phyloP scores from a whole-genome alignment of 2,888 invertebrate genomes.

The Drosophila niveifrons region DNA sequence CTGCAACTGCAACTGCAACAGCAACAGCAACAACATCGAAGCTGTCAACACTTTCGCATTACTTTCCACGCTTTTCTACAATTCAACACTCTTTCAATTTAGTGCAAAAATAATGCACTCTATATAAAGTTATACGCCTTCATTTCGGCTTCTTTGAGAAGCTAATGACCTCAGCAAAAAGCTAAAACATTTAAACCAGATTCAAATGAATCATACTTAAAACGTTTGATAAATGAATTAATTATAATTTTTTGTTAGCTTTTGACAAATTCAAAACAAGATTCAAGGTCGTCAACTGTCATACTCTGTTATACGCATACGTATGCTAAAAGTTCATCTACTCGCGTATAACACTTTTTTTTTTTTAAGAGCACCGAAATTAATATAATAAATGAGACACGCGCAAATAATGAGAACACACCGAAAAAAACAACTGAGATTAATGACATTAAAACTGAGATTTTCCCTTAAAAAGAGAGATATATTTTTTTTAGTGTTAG shows the following conservation, averaged over 20 bases:
- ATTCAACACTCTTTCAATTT: background rate
- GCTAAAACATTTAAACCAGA: conserved; percentile 25
- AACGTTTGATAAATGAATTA: conserved; percentile 36
- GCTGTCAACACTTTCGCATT: conserved; percentile 73
- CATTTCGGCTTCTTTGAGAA: conserved; percentile 1
- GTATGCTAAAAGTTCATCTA: background rate
- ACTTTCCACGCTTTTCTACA: conserved; percentile 63
- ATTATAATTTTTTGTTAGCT: conserved; percentile 24
- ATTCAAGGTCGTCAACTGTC: conserved; percentile 43
- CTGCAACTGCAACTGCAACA: conserved; percentile 37
- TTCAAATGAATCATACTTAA: conserved; percentile 39
- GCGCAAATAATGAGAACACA: conserved; percentile 10
- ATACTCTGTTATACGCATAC: conserved; percentile 17
- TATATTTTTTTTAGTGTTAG: background rate
- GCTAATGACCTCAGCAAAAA: conserved; percentile 47
- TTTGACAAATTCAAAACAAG: conserved; percentile 23
- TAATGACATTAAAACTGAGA: conserved; percentile 5
- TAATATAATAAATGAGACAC: conserved; percentile 6
- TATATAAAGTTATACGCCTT: background rate
- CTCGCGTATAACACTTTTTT: background rate
- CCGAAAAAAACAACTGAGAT: conserved; percentile 1
- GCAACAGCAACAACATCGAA: conserved; percentile 33
- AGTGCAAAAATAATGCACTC: too few species aligned
- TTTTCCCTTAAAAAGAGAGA: background rate
- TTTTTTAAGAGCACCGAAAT: background rate